Evolutionary conservation across 2,113 vertebrate genomes (phyloP), one percentile per base, ranked within the genome.

Genomic region (Phylloscopus trochiloides): DNA sequence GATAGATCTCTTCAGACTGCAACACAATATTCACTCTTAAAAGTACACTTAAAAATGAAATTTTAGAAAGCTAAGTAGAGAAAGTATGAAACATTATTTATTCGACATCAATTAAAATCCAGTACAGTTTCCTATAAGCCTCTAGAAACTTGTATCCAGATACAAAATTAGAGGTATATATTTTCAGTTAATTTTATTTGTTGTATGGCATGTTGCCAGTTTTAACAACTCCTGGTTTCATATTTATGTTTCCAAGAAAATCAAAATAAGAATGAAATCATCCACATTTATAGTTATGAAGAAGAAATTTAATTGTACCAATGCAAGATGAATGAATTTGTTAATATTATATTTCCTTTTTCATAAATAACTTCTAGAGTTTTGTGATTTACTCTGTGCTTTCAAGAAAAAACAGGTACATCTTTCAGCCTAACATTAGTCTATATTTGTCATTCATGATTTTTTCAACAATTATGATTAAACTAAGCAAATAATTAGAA

Each of bases 101-200:
- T 63, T 80, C 95, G 36, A 63, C 17, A 73, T 24, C 68, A 73
- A 58, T 72, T 66, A 71, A 90, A 94, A 79, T 61, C 36, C 40
- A 28, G 10, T 80, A 15, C 14, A 36, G 36, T 54, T 51, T 83
- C 73, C 31, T 42, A 17, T 47, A 90, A 90, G n/a, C 16, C 14
- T 88, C 58, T 75, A 88, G 76, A 80, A 85, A 72, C 26, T 10
- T 45, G 8, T 85, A 68, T 43, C 14, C 20, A 93, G 43, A 63
- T 61, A 48, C 61, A 85, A 96, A 86, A 81, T 92, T 61, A 71
- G 24, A 82, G 9, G 26, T 76, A 13, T 5, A 31, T 63, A 6
- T 71, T 83, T 88, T 88, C 9, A 83, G 55, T 79, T 82, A n/a
- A 25, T 95, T 86, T 94, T 92, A 77, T 80, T 88, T 36, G 36